Conservation (phyloP, 2,113 vertebrate species). For the Chloroceryle aenea region DNA sequence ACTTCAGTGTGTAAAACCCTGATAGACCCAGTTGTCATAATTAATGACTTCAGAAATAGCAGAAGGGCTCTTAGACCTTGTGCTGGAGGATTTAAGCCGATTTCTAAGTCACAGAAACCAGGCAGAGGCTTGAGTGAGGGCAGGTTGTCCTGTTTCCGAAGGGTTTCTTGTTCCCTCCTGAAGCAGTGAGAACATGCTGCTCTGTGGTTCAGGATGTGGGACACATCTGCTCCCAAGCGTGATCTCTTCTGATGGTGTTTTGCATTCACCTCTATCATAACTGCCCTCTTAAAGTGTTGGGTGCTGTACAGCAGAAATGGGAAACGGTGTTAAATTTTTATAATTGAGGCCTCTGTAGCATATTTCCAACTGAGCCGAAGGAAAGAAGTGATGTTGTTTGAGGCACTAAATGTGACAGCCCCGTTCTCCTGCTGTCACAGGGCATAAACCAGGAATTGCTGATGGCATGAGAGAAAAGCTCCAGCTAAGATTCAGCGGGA, state of each 20-base stretch:
- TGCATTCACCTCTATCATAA: not conserved
- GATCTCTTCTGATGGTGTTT: not conserved
- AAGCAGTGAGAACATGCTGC: fast-evolving
- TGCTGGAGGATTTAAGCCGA: not conserved
- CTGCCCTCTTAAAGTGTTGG: not conserved
- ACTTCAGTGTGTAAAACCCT: not conserved
- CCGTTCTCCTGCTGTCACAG: not conserved
- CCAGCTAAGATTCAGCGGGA: not conserved
- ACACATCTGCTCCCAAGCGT: not conserved
- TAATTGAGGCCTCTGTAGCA: fast-evolving
- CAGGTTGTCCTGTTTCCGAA: not conserved
- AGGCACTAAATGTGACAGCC: not conserved
- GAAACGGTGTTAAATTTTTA: not conserved
- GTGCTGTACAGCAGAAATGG: not conserved
- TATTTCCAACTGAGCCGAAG: not conserved
- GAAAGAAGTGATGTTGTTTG: not conserved
- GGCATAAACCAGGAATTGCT: not conserved
- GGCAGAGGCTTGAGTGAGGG: not conserved
- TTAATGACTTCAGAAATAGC: not conserved
- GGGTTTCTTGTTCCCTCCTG: not conserved
- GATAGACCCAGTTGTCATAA: not conserved
- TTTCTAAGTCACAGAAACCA: not conserved
- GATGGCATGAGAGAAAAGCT: not conserved
- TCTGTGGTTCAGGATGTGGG: not conserved
- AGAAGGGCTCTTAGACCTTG: not conserved